A percentile compares a stretch with the other conserved stretches of the same genome.
These are phyloP conservation scores for Pangasius macronema DNA, from an alignment of 2,797 vertebrate genomes.

Conservation along the genomic window DNA sequence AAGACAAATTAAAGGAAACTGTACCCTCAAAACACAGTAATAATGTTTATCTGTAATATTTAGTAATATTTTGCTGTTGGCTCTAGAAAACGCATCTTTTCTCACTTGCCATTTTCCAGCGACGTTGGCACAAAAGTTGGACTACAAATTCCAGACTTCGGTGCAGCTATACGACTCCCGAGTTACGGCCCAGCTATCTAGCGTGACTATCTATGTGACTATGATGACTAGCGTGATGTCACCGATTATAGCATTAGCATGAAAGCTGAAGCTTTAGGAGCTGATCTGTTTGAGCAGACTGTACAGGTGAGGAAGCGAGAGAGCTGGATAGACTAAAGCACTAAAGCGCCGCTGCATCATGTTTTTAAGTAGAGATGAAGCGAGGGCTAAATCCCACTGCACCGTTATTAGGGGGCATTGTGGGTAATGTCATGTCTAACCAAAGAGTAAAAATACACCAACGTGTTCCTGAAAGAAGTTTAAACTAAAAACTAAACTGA, in stretches of 20 bases:
- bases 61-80: neutral
- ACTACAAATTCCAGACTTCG: neutral
- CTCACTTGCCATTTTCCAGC: neutral
- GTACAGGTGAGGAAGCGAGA: neutral
- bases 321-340: neutral
- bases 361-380: neutral
- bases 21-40: no score
- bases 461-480: neutral
- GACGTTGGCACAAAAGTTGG: neutral
- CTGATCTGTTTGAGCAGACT: neutral
- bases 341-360: neutral
- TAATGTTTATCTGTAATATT: neutral
- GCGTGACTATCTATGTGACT: neutral
- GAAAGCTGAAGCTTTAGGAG: neutral
- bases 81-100: neutral
- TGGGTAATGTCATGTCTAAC: neutral
- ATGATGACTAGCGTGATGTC: neutral
- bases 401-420: neutral
- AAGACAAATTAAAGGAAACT: neutral
- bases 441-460: neutral
- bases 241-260: neutral
- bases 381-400: neutral
- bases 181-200: no score
- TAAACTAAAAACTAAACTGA: neutral
- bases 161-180: no score